These are phyloP conservation scores for Lapara coniferarum DNA, from an alignment of 2,888 invertebrate species.

Conservation along the genomic window DNA sequence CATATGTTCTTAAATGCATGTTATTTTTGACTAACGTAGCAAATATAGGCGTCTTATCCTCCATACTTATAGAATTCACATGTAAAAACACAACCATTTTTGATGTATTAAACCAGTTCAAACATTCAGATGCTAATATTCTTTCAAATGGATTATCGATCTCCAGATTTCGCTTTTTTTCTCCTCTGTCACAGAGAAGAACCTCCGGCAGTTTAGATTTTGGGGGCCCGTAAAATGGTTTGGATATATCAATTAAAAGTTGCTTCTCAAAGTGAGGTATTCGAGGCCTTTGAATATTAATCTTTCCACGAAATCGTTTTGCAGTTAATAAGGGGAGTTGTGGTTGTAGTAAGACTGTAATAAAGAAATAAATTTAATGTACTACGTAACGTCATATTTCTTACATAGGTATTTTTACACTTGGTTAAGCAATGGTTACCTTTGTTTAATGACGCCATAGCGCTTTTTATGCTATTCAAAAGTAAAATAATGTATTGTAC, in stretches of 20 bases:
- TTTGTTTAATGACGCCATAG: conserved; percentile 55
- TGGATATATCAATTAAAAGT: conserved; percentile 85
- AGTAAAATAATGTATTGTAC: neutral
- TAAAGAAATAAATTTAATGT: conserved; percentile 20
- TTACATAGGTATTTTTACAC: neutral
- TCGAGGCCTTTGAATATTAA: conserved; percentile 90
- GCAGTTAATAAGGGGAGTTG: conserved; percentile 77
- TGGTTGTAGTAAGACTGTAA: conserved; percentile 73
- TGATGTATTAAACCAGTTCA: conserved; percentile 88
- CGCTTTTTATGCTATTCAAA: conserved; percentile 1
- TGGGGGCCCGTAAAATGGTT: conserved; percentile 83
- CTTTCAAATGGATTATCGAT: conserved; percentile 87
- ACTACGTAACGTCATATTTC: neutral
- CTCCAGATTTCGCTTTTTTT: conserved; percentile 47
- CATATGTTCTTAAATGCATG: conserved; percentile 88
- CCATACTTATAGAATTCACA: conserved; percentile 86
- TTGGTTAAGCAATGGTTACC: conserved; percentile 38
- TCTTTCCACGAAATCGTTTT: conserved; percentile 88
- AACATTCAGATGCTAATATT: conserved; percentile 88
- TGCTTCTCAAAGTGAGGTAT: conserved; percentile 88
- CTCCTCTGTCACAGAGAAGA: conserved; percentile 78
- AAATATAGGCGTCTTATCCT: conserved; percentile 86
- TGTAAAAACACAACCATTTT: conserved; percentile 89
- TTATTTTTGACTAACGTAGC: conserved; percentile 85
- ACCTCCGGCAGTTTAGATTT: conserved; percentile 72